A percentile compares a stretch with the other conserved stretches of the same genome.
These are phyloP conservation scores for Leuciscus idus DNA, from an alignment of 2,113 vertebrate species.

Conservation along the genomic window DNA sequence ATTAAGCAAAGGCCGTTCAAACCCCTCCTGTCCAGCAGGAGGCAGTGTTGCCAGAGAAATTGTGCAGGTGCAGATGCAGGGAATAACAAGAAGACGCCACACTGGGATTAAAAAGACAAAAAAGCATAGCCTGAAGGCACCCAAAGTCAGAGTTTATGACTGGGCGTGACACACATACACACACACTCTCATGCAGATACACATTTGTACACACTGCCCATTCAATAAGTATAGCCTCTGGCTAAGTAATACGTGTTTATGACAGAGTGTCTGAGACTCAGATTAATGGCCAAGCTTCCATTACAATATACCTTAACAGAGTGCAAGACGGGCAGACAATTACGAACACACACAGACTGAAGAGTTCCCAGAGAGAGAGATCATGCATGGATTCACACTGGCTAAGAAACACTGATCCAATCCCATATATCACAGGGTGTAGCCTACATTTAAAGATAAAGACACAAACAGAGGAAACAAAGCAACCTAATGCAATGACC, in stretches of 20 bases:
- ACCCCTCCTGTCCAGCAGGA: constrained; percentile 34
- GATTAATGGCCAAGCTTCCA: constrained; percentile 42
- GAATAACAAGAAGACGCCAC: constrained; percentile 1
- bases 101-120: constrained; percentile 34
- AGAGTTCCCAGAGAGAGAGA: background rate
- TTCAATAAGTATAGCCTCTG: constrained; percentile 42
- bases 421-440: background rate
- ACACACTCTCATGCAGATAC: background rate
- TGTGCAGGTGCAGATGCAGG: background rate
- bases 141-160: constrained; percentile 33
- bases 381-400: background rate
- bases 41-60: constrained; percentile 31
- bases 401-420: background rate
- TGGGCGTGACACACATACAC: constrained; percentile 21
- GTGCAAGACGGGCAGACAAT: background rate
- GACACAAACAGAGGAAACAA: background rate
- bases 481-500: background rate
- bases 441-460: background rate
- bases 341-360: constrained; percentile 1
- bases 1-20: background rate
- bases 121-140: constrained; percentile 29
- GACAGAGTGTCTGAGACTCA: constrained; percentile 37
- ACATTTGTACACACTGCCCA: constrained; percentile 42
- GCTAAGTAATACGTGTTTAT: constrained; percentile 47
- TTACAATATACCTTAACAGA: constrained; percentile 35